A percentile compares a stretch with the other conserved stretches of the same genome.
These are phyloP conservation scores for Rhingia rostrata DNA, from an alignment of 2,888 invertebrate genomes.

Conservation along the genomic window DNA sequence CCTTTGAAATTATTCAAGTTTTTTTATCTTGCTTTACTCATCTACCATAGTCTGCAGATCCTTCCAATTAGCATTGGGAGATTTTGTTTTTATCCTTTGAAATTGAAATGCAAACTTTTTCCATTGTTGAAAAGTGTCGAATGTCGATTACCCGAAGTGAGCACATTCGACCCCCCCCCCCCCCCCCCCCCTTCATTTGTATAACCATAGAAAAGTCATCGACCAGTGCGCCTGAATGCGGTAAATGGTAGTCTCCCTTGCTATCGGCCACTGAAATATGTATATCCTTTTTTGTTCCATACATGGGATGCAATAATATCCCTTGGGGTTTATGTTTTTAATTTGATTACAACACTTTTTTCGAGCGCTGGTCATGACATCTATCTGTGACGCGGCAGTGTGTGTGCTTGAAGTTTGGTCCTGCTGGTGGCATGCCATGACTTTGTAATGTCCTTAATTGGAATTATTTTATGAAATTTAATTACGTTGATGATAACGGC, in stretches of 20 bases:
- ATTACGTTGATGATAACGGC: constrained; percentile 36
- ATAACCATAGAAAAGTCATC: constrained; percentile 20
- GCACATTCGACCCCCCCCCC: background rate
- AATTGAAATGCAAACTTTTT: constrained; percentile 60
- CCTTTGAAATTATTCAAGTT: too few species aligned
- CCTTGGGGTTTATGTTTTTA: constrained; percentile 3
- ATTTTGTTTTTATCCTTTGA: constrained; percentile 21
- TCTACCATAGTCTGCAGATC: constrained; percentile 39
- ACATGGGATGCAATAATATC: constrained; percentile 7
- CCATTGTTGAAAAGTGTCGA: constrained; percentile 56
- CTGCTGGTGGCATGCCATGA: constrained; percentile 4
- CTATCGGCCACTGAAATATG: background rate
- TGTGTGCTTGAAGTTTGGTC: background rate
- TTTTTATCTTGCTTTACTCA: background rate
- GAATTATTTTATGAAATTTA: constrained; percentile 56
- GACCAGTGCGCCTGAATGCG: background rate
- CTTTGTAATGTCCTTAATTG: constrained; percentile 49
- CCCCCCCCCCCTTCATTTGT: background rate
- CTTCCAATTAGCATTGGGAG: constrained; percentile 58
- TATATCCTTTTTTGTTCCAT: constrained; percentile 11
- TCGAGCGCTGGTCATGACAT: background rate
- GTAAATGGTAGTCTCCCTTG: background rate
- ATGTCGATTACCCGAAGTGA: constrained; percentile 53
- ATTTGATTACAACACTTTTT: constrained; percentile 12
- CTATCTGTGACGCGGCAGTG: background rate